Conservation (phyloP, 2,888 invertebrate genomes). For the Latrodectus elegans region DNA sequence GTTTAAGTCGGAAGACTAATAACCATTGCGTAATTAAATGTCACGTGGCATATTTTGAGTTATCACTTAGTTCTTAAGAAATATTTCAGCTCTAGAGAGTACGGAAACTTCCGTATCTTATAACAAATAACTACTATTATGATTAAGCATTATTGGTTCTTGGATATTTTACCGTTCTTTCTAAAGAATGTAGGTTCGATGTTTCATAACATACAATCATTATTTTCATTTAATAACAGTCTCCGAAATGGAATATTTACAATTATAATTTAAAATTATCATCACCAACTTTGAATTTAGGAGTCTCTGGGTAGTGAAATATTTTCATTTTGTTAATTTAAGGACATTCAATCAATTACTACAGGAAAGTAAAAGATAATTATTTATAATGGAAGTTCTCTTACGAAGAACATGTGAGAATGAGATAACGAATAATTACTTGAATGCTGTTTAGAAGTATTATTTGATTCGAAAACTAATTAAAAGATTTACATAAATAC, state of each 20-base stretch:
- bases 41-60: constrained; percentile 36
- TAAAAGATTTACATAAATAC: no score
- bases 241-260: constrained; percentile 10
- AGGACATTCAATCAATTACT: not conserved
- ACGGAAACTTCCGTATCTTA: constrained; percentile 6
- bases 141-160: constrained; percentile 12
- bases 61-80: constrained; percentile 40
- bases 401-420: no score
- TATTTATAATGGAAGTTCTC: no score
- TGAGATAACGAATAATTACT: no score
- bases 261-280: constrained; percentile 31
- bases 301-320: constrained; percentile 1
- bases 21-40: constrained; percentile 48
- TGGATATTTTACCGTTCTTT: constrained; percentile 29
- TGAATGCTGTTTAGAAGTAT: no score
- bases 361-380: no score
- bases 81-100: constrained; percentile 28
- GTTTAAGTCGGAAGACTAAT: constrained; percentile 20
- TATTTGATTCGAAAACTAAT: no score
- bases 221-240: constrained; percentile 33
- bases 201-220: constrained; percentile 2
- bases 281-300: constrained; percentile 7
- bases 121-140: constrained; percentile 29
- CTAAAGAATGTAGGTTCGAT: constrained; percentile 20
- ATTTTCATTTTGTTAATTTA: not conserved